Percentiles rank a stretch among this genome's conserved stretches.
Conservation (phyloP, 1,140 invertebrate species). For the Cecropterus lyciades region DNA sequence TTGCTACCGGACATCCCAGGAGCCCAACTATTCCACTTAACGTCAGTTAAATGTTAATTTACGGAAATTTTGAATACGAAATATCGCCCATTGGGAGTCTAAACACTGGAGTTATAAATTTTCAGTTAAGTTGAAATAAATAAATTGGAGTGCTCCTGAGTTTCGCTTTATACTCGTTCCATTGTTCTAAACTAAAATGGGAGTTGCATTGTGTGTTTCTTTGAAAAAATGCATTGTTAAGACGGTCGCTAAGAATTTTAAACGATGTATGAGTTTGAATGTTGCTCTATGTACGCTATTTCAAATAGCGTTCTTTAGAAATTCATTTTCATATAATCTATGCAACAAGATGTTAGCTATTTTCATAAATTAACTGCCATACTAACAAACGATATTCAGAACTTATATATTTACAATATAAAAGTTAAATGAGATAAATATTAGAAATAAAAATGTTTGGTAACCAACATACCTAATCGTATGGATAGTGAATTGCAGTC, state of each 20-base stretch:
- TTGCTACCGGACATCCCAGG: slow-evolving; percentile 1
- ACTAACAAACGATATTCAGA: too few species aligned
- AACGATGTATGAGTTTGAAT: too few species aligned
- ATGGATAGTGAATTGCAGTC: too few species aligned
- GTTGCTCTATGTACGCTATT: not conserved
- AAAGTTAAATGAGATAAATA: too few species aligned
- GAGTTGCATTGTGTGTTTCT: slow-evolving; percentile 2
- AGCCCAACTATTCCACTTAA: slow-evolving; percentile 21
- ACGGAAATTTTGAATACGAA: slow-evolving; percentile 25
- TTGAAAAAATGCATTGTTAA: not conserved
- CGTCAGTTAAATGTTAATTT: slow-evolving; percentile 29
- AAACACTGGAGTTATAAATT: slow-evolving; percentile 11
- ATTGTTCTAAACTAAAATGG: slow-evolving; percentile 8
- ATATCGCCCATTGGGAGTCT: slow-evolving; percentile 15
- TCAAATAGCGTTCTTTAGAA: not conserved
- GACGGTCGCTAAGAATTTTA: too few species aligned
- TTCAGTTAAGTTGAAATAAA: slow-evolving; percentile 10
- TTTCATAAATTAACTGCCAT: too few species aligned
- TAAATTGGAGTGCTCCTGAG: slow-evolving; percentile 1
- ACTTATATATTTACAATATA: too few species aligned
- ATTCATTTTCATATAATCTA: too few species aligned
- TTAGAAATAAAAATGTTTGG: too few species aligned
- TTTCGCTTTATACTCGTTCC: not conserved
- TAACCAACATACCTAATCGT: too few species aligned
- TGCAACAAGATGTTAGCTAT: too few species aligned